Conservation (phyloP, 2,797 vertebrate genomes). For the Saxicola maurus region DNA sequence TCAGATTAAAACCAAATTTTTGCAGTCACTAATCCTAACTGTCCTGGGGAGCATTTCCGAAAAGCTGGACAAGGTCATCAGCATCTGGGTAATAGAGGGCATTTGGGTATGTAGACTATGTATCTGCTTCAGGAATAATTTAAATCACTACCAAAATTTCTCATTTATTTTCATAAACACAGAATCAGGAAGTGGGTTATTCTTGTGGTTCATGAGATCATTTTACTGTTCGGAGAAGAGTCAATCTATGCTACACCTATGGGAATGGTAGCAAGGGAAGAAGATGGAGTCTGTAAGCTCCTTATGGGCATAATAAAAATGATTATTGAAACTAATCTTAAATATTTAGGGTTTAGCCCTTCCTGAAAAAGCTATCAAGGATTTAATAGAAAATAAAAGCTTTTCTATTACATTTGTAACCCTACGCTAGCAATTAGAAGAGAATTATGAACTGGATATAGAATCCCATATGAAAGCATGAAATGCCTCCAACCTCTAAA, state of each 20-base stretch:
- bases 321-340: neutral
- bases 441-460: neutral
- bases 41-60: neutral
- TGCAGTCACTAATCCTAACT: neutral
- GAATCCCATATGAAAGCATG: neutral
- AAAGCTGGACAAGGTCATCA: neutral
- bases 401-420: constrained; percentile 7
- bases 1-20: neutral
- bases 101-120: neutral
- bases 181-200: neutral
- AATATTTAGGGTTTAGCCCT: neutral
- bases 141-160: neutral
- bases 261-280: neutral
- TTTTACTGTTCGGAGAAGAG: neutral
- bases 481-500: neutral
- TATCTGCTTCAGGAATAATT: neutral
- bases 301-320: neutral
- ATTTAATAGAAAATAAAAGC: constrained; percentile 16
- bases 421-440: neutral
- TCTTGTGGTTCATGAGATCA: neutral
- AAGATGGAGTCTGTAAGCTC: neutral
- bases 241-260: neutral
- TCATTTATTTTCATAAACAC: neutral
- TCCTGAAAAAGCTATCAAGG: neutral
- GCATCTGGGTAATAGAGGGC: neutral